Conservation (phyloP, 2,888 invertebrate species). For the Ochropacha duplaris region DNA sequence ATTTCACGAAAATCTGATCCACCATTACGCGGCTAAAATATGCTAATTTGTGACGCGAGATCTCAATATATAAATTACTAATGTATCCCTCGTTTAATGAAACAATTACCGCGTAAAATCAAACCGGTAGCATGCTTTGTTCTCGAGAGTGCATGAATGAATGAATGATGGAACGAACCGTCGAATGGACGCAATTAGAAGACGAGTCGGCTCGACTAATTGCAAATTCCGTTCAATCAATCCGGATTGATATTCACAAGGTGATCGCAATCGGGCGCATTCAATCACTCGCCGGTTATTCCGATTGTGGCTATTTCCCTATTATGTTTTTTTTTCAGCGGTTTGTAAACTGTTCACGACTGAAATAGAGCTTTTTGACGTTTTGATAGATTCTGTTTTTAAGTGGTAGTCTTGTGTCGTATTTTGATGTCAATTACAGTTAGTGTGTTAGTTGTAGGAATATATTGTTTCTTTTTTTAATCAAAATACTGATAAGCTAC, state of each 20-base stretch:
- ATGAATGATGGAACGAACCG: slow-evolving; percentile 25
- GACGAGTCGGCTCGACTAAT: slow-evolving; percentile 53
- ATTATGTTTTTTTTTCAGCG: slow-evolving; percentile 1
- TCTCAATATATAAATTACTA: too few species aligned
- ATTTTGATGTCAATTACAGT: not conserved
- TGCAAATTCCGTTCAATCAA: slow-evolving; percentile 63
- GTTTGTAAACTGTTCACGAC: not conserved
- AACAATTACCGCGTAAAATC: slow-evolving; percentile 2
- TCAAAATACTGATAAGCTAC: too few species aligned
- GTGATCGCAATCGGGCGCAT: slow-evolving; percentile 38
- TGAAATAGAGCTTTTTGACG: too few species aligned
- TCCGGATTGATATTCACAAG: slow-evolving; percentile 43
- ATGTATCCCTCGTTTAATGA: too few species aligned
- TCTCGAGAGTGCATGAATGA: slow-evolving; percentile 5
- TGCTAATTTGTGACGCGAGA: too few species aligned
- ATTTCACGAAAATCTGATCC: too few species aligned
- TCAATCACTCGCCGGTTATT: slow-evolving; percentile 38
- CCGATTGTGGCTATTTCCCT: slow-evolving; percentile 26
- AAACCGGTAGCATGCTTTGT: not conserved
- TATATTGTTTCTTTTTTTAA: too few species aligned
- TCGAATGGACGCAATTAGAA: slow-evolving; percentile 50
- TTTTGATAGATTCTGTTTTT: not conserved
- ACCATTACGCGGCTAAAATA: too few species aligned
- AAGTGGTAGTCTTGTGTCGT: not conserved
- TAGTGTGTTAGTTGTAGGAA: not conserved